Conservation (phyloP, 2,113 vertebrate genomes). For the Coptodon bakossiorum region DNA sequence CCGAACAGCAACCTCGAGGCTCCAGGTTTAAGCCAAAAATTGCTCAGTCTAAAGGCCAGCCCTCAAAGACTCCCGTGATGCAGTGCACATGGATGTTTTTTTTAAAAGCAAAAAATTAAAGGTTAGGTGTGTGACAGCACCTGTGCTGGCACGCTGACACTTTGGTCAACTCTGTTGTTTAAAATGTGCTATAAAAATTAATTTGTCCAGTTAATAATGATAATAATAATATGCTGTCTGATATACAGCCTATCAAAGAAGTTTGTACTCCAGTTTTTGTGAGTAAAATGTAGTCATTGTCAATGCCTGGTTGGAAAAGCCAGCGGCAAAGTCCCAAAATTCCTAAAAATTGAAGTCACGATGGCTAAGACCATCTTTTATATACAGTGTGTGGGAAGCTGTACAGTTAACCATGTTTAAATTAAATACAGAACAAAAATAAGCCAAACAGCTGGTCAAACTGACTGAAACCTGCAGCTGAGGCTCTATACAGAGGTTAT, state of each 20-base stretch:
- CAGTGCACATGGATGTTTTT: not conserved
- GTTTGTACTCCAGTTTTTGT: not conserved
- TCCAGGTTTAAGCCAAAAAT: not conserved
- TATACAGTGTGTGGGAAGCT: not conserved
- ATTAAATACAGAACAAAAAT: not conserved
- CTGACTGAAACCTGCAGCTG: not conserved
- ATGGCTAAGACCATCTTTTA: not conserved
- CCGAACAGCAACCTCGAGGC: not conserved
- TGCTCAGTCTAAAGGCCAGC: not conserved
- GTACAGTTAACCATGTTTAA: not conserved
- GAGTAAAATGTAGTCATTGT: not conserved
- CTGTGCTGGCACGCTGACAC: not conserved
- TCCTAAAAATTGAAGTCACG: not conserved
- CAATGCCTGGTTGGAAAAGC: not conserved
- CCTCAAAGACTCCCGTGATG: not conserved
- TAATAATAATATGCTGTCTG: not conserved
- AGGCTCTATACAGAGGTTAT: not conserved
- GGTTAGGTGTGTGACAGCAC: not conserved
- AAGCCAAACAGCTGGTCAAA: not conserved
- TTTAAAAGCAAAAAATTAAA: not conserved
- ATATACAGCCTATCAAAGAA: not conserved
- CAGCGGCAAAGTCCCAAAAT: not conserved
- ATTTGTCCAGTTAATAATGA: not conserved
- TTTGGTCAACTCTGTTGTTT: not conserved
- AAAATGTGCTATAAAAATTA: not conserved